phyloP scores from a whole-genome alignment of 2,797 vertebrate genomes.

The Myotis findleyi region DNA sequence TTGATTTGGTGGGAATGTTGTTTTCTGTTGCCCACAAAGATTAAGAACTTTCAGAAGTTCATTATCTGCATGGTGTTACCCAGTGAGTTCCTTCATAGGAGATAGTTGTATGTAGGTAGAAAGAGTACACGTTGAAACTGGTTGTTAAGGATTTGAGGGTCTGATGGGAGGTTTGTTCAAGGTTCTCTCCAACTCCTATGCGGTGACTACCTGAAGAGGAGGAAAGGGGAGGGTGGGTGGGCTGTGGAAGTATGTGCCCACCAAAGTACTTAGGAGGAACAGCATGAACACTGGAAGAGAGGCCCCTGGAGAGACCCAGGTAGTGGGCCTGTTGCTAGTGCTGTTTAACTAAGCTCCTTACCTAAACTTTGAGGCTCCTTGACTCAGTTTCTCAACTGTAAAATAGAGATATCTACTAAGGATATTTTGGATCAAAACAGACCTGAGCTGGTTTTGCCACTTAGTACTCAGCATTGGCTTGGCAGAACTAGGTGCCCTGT shows the following conservation, averaged over 20 bases:
- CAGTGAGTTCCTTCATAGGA: neutral
- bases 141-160: neutral
- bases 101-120: neutral
- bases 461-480: neutral
- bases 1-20: constrained; percentile 41
- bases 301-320: neutral
- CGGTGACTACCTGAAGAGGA: neutral
- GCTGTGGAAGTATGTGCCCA: neutral
- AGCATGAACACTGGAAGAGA: neutral
- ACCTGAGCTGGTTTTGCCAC: neutral
- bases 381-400: neutral
- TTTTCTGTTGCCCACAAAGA: constrained; percentile 3
- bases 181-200: neutral
- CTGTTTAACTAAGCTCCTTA: neutral
- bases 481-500: neutral
- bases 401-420: neutral
- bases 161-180: neutral
- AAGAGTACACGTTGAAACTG: neutral
- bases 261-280: neutral
- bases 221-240: neutral
- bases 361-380: neutral
- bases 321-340: neutral
- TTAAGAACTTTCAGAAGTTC: constrained; percentile 45
- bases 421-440: neutral
- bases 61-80: neutral